These are phyloP conservation scores for Lasioglossum oenotherae DNA, from an alignment of 2,888 invertebrate genomes.

Conservation along the genomic window DNA sequence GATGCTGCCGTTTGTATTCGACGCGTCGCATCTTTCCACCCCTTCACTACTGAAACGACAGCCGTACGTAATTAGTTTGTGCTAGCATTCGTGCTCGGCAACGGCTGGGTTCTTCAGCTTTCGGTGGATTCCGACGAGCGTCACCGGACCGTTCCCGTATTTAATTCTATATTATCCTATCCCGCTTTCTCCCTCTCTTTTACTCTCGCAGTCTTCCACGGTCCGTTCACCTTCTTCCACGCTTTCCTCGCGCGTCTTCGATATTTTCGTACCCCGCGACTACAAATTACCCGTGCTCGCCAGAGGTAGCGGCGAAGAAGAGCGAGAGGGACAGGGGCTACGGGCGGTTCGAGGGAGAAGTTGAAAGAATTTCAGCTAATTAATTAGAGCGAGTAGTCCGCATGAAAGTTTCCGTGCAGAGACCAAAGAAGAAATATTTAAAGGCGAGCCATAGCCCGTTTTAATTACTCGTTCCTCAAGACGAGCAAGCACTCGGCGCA, in stretches of 20 bases:
- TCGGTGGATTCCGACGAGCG: neutral
- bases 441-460: conserved; percentile 4
- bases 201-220: neutral
- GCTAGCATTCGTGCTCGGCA: neutral
- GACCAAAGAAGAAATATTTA: conserved; percentile 24
- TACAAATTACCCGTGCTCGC: neutral
- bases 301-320: neutral
- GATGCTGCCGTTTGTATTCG: conserved; percentile 12
- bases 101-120: neutral
- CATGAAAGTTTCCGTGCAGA: neutral
- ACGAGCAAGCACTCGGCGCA: neutral
- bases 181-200: neutral
- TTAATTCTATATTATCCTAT: conserved; percentile 17
- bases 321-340: neutral
- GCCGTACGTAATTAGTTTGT: conserved; percentile 31
- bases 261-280: neutral
- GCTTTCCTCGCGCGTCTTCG: neutral
- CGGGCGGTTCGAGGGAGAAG: neutral
- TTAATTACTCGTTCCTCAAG: conserved; percentile 24
- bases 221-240: neutral
- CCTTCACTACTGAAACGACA: neutral
- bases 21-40: neutral
- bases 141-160: neutral
- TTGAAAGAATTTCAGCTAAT: conserved; percentile 20
- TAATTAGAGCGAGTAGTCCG: conserved; percentile 20